Evolutionary conservation across 2,888 invertebrate species (phyloP).

Genomic region (Papilio protenor): DNA sequence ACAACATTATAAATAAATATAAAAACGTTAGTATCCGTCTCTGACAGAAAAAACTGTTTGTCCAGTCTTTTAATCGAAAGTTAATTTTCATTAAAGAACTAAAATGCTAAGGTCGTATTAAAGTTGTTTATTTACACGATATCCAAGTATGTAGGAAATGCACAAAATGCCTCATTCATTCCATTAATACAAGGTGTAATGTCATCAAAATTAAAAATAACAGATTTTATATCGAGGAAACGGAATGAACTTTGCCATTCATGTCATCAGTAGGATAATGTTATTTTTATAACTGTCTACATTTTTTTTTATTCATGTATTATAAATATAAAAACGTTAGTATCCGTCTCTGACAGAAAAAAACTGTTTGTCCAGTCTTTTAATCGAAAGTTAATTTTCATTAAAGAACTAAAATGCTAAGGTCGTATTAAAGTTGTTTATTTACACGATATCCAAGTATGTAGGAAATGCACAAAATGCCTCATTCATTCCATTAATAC

Average conservation of each 20-base stretch:
- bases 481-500: neutral
- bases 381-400: neutral
- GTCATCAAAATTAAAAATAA: neutral
- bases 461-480: slow-evolving; percentile 16
- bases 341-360: neutral
- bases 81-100: neutral
- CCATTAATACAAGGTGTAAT: neutral
- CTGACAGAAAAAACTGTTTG: neutral
- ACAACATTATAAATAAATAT: too few relatives aligned
- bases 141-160: slow-evolving; percentile 7
- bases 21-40: too few relatives aligned
- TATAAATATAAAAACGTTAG: too few relatives aligned
- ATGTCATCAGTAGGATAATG: neutral
- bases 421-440: neutral
- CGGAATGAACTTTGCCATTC: neutral
- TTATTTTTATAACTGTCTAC: neutral
- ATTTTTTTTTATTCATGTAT: too few relatives aligned
- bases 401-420: neutral
- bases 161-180: neutral
- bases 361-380: neutral
- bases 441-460: neutral
- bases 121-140: neutral
- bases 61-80: neutral
- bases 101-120: neutral
- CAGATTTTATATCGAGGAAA: neutral